Conservation (phyloP, 2,797 vertebrate genomes). For the Halcyon chelicuti region DNA sequence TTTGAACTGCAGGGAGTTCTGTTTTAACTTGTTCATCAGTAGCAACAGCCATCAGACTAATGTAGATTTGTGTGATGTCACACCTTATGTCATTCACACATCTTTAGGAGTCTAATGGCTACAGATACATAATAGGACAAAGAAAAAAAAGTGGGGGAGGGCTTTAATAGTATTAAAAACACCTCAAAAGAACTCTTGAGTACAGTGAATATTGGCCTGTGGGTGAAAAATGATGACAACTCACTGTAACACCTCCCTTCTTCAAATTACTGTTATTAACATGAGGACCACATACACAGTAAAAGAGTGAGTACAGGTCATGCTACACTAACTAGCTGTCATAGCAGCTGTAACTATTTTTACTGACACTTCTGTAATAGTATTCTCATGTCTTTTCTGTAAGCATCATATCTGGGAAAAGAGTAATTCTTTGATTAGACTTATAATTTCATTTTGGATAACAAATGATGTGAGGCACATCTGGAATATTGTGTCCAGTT, state of each 20-base stretch:
- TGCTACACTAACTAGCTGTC: not conserved
- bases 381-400: not conserved
- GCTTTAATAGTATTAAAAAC: not conserved
- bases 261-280: not conserved
- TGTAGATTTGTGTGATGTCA: not conserved
- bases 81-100: not conserved
- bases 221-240: not conserved
- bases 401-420: not conserved
- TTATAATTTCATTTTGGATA: not conserved
- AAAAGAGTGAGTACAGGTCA: not conserved
- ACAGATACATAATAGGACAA: not conserved
- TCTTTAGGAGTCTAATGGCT: not conserved
- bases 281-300: rapidly evolving
- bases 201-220: not conserved
- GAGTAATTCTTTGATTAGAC: not conserved
- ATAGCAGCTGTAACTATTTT: not conserved
- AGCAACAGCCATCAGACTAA: not conserved
- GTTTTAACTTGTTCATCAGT: not conserved
- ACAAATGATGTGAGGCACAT: not conserved
- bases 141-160: too few species aligned
- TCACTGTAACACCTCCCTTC: not conserved
- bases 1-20: not conserved
- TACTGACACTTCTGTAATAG: not conserved
- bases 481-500: too few species aligned
- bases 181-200: not conserved